Evolutionary conservation across 2,113 vertebrate genomes (phyloP).

Genomic region (Trachemys scripta): DNA sequence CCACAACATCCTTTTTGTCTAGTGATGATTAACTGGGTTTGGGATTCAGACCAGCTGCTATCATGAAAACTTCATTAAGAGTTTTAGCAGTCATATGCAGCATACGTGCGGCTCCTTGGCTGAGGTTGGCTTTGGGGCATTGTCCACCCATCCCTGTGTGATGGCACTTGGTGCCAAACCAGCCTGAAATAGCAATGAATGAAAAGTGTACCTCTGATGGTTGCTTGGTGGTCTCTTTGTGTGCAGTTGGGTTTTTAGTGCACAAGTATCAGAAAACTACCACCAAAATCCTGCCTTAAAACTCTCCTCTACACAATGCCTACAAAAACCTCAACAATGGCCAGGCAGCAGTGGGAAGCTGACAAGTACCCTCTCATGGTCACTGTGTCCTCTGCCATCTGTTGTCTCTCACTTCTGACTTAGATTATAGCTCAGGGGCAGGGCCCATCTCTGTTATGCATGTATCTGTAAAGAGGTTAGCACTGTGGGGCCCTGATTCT

Average conservation of each 20-base stretch:
- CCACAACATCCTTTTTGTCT: rapidly evolving
- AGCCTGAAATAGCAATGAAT: not conserved
- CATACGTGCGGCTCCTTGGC: rapidly evolving
- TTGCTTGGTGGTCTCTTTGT: not conserved
- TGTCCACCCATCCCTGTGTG: not conserved
- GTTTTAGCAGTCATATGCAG: not conserved
- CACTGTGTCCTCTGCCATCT: not conserved
- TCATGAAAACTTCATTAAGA: not conserved
- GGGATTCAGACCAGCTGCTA: not conserved
- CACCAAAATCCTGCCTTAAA: not conserved
- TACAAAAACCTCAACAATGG: not conserved
- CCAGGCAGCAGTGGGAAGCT: not conserved
- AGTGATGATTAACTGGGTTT: not conserved
- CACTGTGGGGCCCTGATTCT: not conserved
- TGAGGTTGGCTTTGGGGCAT: not conserved
- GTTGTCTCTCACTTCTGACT: not conserved
- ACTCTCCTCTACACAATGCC: not conserved
- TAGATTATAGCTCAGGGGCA: not conserved
- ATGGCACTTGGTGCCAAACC: not conserved
- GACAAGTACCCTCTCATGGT: not conserved
- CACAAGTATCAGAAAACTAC: not conserved
- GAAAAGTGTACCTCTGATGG: not conserved
- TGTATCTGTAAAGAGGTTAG: not conserved
- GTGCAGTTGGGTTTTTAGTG: not conserved
- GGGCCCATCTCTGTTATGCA: not conserved